Evolutionary conservation across 2,888 invertebrate species (phyloP), one percentile per base, ranked within the genome.

Genomic region (Geotrupes spiniger): DNA sequence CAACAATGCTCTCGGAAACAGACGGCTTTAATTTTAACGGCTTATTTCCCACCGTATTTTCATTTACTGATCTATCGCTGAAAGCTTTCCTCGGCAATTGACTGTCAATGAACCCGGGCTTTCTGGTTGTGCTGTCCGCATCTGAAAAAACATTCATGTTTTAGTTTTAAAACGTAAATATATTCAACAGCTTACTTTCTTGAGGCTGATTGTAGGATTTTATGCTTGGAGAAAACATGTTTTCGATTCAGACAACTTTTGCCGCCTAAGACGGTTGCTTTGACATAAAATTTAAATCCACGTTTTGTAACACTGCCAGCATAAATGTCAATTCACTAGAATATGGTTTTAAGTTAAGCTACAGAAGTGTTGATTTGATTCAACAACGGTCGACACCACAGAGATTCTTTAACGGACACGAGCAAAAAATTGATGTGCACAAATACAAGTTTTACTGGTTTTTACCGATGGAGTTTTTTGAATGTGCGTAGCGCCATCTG

Each of bases 1-100:
- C 36, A 52, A 51, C 11, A 42, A 52, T 11, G 44, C 27, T 33
- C 51, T 51, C 14, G 42, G 37, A 8, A 46, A 43, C 47, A 41
- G 60, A 33, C 42, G 27, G 9, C 49, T 51, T 14, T 60, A 57
- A 11, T 59, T 54, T 38, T 53, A 49, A 14, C 28, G 21, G 9
- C 17, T 15, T 39, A 8, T 26, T 37, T 12, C 36, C 36, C n/a
- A n/a, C n/a, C 6, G 31, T 36, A 8, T 15, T 48, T 14, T 52
- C 53, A 42, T 65, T 65, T 1, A 64, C 59, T 36, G 60, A 51
- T 45, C 58, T 54, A 43, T 63, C 64, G 4, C 51, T 43, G 40
- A 65, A 62, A 5, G 65, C 63, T 52, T 63, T 62, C 39, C 64
- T 46, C 21, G 21, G 6, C 6, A 21, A 6, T 21, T 21, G 21